Base-by-base conservation (phyloP, 2,888 invertebrate species). In the Scrobipalpa costella region DNA sequence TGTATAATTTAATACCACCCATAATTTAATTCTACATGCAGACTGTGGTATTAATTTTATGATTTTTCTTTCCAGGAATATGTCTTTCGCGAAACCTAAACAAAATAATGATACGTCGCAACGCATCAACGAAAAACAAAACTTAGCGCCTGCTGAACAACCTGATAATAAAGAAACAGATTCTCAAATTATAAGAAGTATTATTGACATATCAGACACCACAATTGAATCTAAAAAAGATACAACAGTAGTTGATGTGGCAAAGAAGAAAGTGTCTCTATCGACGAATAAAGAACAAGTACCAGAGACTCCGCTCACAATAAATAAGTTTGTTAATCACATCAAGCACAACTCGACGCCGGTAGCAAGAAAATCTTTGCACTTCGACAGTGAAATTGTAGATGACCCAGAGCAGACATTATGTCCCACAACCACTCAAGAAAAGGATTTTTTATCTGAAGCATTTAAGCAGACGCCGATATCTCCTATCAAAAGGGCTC, bases 291-390 rank as follows among this genome's bases (percentile, higher is more conserved):
- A 33, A 15, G 34, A 34, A 13, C 33, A 27, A 34, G 55, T 27
- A 52, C 13, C 34, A 34, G 87, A 85, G 58, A 89, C 91, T 2
- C 90, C 91, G 6, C 66, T 83, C 0, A 85, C 79, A 5, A 87
- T 90, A 6, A 79, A 77, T 33, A 88, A 84, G 67, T 92, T 92
- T 73, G 81, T 79, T 1, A 78, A 83, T 66, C 77, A 88, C 47
- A 83, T 92, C 11, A 82, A 78, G 64, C 78, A 88, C 57, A 88
- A 86, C 49, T 92, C 91, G 0, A 92, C 92, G 0, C 92, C 92
- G 0, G 69, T 88, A 2, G 88, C 85, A 1, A 80, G 80, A 61
- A 91, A 90, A 64, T 90, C 90, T 0, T 75, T 92, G 0, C 83
- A 84, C 66, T 92, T 90, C 67, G 73, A 76, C 21, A 69, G 67